phyloP scores from a whole-genome alignment of 1,140 invertebrate species.

The Megalopta genalis region DNA sequence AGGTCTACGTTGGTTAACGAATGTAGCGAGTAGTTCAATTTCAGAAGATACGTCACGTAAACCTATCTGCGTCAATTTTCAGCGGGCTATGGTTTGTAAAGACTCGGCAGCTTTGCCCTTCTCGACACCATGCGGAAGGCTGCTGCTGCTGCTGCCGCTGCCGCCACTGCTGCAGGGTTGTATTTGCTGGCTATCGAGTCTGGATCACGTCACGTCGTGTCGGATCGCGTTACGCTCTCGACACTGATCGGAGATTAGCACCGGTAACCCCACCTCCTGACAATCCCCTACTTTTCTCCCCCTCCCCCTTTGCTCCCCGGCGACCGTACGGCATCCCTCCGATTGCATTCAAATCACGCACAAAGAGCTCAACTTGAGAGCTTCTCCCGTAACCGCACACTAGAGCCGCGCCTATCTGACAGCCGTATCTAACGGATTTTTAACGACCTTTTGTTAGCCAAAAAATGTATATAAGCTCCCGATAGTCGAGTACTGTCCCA shows the following conservation, averaged over 20 bases:
- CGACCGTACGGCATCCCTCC: conserved; percentile 64
- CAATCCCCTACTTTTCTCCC: conserved; percentile 32
- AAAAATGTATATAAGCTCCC: conserved; percentile 70
- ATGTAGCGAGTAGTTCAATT: conserved; percentile 57
- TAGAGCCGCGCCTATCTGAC: conserved; percentile 73
- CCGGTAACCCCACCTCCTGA: conserved; percentile 51
- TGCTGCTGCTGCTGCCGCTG: conserved; percentile 7
- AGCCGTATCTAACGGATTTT: conserved; percentile 78
- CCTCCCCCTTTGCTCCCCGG: conserved; percentile 6
- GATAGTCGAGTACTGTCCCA: conserved; percentile 55
- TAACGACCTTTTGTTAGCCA: conserved; percentile 78
- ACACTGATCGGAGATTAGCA: conserved; percentile 79
- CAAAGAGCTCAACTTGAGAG: conserved; percentile 75
- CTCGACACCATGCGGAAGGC: conserved; percentile 55
- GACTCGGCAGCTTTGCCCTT: conserved; percentile 60
- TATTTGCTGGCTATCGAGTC: conserved; percentile 73
- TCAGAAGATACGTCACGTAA: conserved; percentile 61
- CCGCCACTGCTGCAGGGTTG: conserved; percentile 48
- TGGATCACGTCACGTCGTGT: conserved; percentile 77
- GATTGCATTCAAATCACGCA: conserved; percentile 80
- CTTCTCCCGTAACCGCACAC: conserved; percentile 66
- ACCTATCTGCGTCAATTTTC: conserved; percentile 59
- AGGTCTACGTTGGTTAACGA: neutral
- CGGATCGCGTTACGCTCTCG: conserved; percentile 79
- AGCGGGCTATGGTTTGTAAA: conserved; percentile 58